Base-by-base conservation (phyloP, 2,797 vertebrate species). In the Lutjanus campechanus region DNA sequence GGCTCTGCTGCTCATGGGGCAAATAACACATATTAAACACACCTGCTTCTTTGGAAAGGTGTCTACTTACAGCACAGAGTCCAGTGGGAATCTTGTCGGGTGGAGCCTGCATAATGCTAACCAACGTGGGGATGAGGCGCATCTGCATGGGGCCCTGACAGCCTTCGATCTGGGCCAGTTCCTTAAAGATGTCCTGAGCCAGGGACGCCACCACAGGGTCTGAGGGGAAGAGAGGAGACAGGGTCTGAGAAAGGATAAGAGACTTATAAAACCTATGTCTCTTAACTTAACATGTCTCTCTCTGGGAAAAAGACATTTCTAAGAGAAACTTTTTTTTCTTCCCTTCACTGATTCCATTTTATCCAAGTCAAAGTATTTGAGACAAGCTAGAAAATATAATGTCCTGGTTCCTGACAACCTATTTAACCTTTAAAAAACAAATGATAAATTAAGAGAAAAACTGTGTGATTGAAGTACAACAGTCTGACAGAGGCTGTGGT, bases 31-130 rank as follows among this genome's bases (percentile, higher is more conserved):
- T 36, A 36, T 36, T 36, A 36, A 36, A 36, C 29, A 25, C 53
- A 25, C 53, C 17, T 46, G 20, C 7, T 49, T 16, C 29, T 17
- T 41, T 40, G 61, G 19, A 7, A 72, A 47, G 43, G 29, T 15
- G 1, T 10, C 16, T 61, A 95, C 98, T 96, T 90, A 99, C 98
- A 77, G 97, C 97, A 91, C 98, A 99, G 50, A 99, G 97, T 43
- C 98, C 98, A 0, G 97, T 93, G 2, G 98, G 98, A 88, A 99
- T 97, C 95, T 99, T 99, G 95, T 99, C 98, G 1, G 96, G 76
- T 0, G 98, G 98, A 46, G 98, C 98, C 89, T 99, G 98, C 98
- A 99, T 99, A 90, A 99, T 99, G 96, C 98, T 99, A 94, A 99
- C 95, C 69, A 99, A 96, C 0, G 98, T 99, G 76, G 98, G 98